Evolutionary conservation across 2,113 vertebrate genomes (phyloP).

Genomic region (Cyprinodon variegatus): DNA sequence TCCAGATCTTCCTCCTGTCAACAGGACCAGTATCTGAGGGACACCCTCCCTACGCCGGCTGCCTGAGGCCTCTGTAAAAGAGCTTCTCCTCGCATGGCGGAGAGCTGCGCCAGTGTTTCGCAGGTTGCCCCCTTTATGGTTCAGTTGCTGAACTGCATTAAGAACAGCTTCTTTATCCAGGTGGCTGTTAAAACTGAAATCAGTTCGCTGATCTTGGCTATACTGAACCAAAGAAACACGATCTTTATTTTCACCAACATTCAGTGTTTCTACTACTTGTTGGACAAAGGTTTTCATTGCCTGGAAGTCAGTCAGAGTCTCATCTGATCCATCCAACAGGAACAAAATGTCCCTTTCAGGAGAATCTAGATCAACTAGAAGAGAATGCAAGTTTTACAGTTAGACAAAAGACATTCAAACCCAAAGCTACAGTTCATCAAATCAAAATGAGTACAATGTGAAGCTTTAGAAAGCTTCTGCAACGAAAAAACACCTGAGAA

Average conservation of each 20-base stretch:
- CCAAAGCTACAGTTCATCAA: background rate
- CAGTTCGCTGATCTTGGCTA: conserved; percentile 65
- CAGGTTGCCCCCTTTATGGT: conserved; percentile 71
- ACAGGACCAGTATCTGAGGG: conserved; percentile 78
- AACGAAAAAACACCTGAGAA: background rate
- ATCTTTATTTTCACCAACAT: conserved; percentile 69
- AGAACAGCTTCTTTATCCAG: conserved; percentile 67
- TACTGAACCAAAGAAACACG: conserved; percentile 79
- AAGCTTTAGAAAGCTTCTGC: background rate
- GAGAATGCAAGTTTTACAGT: conserved; percentile 59
- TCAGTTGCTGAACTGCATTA: conserved; percentile 59
- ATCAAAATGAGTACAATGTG: background rate
- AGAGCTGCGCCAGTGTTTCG: conserved; percentile 76
- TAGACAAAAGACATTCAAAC: conserved; percentile 8
- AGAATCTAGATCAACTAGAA: conserved; percentile 77
- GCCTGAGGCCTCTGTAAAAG: conserved; percentile 68
- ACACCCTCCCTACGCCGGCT: conserved; percentile 75
- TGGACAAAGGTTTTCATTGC: conserved; percentile 86
- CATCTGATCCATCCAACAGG: conserved; percentile 80
- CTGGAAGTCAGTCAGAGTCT: conserved; percentile 73
- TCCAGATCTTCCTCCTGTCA: conserved; percentile 74
- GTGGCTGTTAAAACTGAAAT: conserved; percentile 76
- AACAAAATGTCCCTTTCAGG: conserved; percentile 80
- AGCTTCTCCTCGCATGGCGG: conserved; percentile 65
- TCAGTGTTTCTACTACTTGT: conserved; percentile 71